Conservation (phyloP, 2,888 invertebrate species). For the Aleiodes testaceus region DNA sequence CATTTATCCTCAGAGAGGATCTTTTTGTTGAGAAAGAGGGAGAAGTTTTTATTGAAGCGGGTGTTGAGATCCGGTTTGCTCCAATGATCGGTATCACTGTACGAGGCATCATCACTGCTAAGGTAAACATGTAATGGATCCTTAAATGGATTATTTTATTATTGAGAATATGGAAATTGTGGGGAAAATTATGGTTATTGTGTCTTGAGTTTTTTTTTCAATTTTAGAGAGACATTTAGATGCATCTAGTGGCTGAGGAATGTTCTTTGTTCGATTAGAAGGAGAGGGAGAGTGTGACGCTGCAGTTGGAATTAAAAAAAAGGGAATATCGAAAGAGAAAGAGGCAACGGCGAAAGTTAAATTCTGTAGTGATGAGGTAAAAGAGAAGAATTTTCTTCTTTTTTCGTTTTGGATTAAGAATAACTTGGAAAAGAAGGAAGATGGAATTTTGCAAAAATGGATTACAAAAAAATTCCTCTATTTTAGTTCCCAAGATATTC, state of each 20-base stretch:
- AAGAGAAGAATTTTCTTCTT: not conserved
- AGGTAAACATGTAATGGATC: constrained; percentile 78
- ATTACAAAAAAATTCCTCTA: too few relatives aligned
- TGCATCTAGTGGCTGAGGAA: constrained; percentile 45
- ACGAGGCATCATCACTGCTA: constrained; percentile 89
- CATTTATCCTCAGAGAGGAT: constrained; percentile 86
- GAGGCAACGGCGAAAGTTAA: constrained; percentile 24
- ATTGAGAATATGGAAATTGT: too few relatives aligned
- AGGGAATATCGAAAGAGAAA: constrained; percentile 44
- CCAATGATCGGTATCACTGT: constrained; percentile 96
- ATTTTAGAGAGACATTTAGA: not conserved
- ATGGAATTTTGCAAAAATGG: too few relatives aligned
- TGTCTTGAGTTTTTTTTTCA: not conserved
- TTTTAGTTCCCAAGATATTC: too few relatives aligned
- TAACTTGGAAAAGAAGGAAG: too few relatives aligned
- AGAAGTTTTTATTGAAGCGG: constrained; percentile 90
- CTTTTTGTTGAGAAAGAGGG: constrained; percentile 85
- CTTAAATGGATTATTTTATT: not conserved
- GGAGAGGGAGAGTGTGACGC: constrained; percentile 20
- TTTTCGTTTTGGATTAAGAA: not conserved
- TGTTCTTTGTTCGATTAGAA: constrained; percentile 61
- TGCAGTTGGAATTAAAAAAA: constrained; percentile 41
- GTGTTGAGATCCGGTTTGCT: constrained; percentile 91
- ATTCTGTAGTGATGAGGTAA: constrained; percentile 30
- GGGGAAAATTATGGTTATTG: too few relatives aligned